These are phyloP conservation scores for Dynastes tityus DNA, from an alignment of 2,888 invertebrate genomes.

Conservation along the genomic window DNA sequence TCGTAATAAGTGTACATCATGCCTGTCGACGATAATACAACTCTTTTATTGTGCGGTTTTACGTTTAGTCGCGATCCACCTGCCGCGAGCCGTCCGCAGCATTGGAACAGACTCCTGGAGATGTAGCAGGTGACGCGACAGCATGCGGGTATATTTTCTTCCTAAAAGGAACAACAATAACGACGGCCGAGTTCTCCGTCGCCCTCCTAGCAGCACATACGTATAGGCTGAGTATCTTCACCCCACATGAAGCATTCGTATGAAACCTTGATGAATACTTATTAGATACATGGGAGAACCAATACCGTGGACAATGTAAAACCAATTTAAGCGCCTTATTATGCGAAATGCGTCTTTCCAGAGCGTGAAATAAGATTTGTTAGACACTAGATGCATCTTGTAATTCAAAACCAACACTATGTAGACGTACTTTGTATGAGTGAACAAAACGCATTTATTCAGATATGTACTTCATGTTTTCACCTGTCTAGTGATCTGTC, in stretches of 20 bases:
- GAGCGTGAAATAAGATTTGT: constrained; percentile 28
- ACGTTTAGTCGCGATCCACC: constrained; percentile 45
- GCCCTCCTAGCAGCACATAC: constrained; percentile 17
- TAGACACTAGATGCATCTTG: constrained; percentile 3
- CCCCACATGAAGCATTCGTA: neutral
- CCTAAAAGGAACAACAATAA: constrained; percentile 26
- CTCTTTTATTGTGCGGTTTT: constrained; percentile 32
- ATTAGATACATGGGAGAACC: constrained; percentile 11
- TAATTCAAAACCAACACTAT: neutral
- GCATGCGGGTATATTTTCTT: constrained; percentile 50
- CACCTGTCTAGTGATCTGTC: constrained; percentile 4
- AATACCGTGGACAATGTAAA: constrained; percentile 5
- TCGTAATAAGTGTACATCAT: neutral
- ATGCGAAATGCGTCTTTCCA: constrained; percentile 23
- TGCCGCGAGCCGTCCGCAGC: constrained; percentile 37
- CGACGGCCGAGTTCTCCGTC: constrained; percentile 1
- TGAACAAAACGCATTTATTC: constrained; percentile 7
- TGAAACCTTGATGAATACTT: constrained; percentile 22
- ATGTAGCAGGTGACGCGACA: constrained; percentile 53
- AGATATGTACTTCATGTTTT: constrained; percentile 4
- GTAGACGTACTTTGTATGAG: neutral
- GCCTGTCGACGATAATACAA: constrained; percentile 16
- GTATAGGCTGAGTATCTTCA: neutral
- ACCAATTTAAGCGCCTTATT: constrained; percentile 27
- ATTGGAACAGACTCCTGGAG: constrained; percentile 45